Conservation (phyloP, 2,113 vertebrate genomes). For the Tursiops truncatus region DNA sequence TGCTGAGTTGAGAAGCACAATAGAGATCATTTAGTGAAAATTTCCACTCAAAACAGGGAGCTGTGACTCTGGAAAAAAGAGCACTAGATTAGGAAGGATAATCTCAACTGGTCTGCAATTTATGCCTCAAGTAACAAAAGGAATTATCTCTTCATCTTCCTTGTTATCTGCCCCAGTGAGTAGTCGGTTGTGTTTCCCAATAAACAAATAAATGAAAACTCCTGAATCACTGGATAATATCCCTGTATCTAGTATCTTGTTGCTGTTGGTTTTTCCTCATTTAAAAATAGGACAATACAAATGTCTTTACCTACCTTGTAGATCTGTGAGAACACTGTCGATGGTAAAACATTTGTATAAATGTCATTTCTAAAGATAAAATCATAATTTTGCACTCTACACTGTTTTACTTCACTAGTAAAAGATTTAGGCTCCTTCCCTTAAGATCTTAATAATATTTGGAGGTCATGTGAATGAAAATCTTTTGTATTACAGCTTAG, state of each 20-base stretch:
- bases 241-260: background rate
- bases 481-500: background rate
- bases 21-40: background rate
- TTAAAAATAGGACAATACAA: background rate
- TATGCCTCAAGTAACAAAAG: background rate
- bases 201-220: background rate
- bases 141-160: background rate
- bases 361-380: background rate
- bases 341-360: background rate
- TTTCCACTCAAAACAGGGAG: background rate
- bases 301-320: background rate
- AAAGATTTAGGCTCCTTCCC: background rate
- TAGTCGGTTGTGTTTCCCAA: background rate
- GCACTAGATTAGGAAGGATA: background rate
- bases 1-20: background rate
- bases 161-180: background rate
- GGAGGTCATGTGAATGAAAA: background rate
- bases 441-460: background rate
- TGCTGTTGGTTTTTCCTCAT: background rate
- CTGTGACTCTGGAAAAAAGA: background rate
- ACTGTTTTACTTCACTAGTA: background rate
- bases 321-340: background rate
- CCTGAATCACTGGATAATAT: background rate
- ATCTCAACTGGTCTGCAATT: background rate
- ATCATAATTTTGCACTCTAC: background rate